Base-by-base conservation (phyloP, 1,140 invertebrate genomes). In the Hydropsyche tenuis region DNA sequence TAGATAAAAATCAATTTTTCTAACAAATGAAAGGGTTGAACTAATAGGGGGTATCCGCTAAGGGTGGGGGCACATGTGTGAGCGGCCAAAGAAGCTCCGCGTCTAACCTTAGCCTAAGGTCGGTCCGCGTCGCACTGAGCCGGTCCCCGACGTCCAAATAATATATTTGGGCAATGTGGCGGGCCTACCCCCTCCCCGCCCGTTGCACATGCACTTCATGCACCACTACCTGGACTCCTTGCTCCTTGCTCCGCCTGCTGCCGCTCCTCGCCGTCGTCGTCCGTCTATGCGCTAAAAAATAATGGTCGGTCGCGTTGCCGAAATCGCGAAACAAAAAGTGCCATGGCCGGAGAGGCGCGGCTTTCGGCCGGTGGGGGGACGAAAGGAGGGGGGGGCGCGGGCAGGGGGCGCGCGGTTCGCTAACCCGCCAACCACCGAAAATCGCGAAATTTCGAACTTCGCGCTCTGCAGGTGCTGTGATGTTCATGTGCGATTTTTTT, bases 201-300 rank as follows among this genome's bases (percentile, higher is more conserved):
- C 3, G 3, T 3, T 37, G 30, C 30, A 37, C 30, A 37, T 37
- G 30, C 30, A 37, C 30, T n/a, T n/a, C n/a, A 37, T 37, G 30
- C 30, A 37, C 3, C 30, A 9, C 9, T 4, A 9, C 30, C 3
- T 9, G 30, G 3, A 53, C 14, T 53, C 14, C 16, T 53, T 7
- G 51, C n/a, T 53, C 51, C 16, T 2, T 53, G 51, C 16, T 20
- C 51, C 16, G 1, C 9, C 51, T 18, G 18, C n/a, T 4, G 46
- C 16, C 3, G 7, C 6, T 16, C 4, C 6, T 2, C 16, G 60
- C 6, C 1, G 30, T 43, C 0, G 65, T 1, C 1, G 48, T 56
- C 27, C 20, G 70, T 76, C 75, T 76, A 73, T 69, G 64, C 43
- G 71, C 72, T 65, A 73, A 76, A 76, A 76, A 73, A 73, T 73